Evolutionary conservation across 2,113 vertebrate species (phyloP).

Genomic region (Rhinolophus sinicus): DNA sequence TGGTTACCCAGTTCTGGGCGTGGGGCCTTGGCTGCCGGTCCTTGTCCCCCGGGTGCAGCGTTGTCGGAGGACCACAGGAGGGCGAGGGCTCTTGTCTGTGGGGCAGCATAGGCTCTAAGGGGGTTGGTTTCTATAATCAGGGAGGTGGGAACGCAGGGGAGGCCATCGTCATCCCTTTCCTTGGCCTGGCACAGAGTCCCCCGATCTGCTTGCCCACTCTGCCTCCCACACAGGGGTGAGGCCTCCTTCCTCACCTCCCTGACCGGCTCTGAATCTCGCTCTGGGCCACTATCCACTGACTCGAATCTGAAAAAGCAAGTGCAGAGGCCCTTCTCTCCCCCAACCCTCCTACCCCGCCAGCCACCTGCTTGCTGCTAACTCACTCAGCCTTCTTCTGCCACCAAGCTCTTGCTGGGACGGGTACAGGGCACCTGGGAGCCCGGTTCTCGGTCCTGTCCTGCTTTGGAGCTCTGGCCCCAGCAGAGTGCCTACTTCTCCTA

Average conservation of each 20-base stretch:
- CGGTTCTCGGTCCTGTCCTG: background rate
- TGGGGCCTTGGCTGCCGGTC: background rate
- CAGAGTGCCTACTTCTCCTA: background rate
- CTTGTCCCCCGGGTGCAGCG: background rate
- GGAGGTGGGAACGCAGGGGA: background rate
- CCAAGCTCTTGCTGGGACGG: background rate
- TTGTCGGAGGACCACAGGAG: background rate
- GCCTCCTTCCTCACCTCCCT: background rate
- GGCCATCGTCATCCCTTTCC: accelerated
- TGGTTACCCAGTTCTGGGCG: accelerated
- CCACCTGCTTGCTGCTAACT: no score
- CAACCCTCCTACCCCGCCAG: accelerated
- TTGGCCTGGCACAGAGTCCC: background rate
- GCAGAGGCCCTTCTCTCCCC: no score
- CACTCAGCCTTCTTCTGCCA: background rate
- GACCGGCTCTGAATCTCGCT: accelerated
- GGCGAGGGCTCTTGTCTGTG: background rate
- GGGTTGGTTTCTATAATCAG: background rate
- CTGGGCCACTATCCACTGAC: background rate
- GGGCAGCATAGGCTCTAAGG: background rate
- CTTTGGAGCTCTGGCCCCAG: background rate
- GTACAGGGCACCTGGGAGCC: background rate
- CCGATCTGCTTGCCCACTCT: background rate
- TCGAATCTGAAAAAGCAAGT: background rate
- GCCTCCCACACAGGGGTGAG: background rate